Evolutionary conservation across 2,113 vertebrate genomes (phyloP), one percentile per base, ranked within the genome.

Genomic region (Syngnathus scovelli): DNA sequence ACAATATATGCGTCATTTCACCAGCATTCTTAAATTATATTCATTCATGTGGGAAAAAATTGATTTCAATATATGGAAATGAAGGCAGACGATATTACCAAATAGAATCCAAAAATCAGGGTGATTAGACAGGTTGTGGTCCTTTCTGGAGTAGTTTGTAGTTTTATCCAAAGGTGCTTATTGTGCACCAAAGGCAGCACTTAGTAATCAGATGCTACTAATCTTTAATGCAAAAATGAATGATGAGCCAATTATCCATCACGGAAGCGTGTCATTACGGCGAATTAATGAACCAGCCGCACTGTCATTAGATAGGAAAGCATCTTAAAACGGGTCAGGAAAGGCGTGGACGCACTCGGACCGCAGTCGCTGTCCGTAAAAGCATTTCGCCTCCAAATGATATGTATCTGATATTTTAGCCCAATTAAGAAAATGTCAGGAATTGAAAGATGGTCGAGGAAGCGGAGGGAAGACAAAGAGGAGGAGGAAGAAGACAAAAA

Each of bases 401-500:
- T 18, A 13, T 58, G 13, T 18, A n/a, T 19, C n/a, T 38, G 38
- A 13, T 83, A 77, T 85, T 58, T 88, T 85, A 83, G 49, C 52
- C 67, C 76, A 75, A 81, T 83, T 81, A 83, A 46, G 33, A 84
- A 61, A 54, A 60, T 59, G 64, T 33, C 27, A 39, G 64, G n/a
- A 38, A 60, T 70, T 38, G 27, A 23, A 21, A 18, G 36, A 48
- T 1, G 41, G 27, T 39, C 18, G 16, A 48, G 43, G 65, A 43
- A 27, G 3, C 0, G 60, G 39, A 37, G 66, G 33, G 27, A 51
- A 43, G 23, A 67, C 15, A 66, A 49, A 66, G 38, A 46, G 61
- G 56, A 56, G 66, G 12, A 69, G 23, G 39, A 63, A 43, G 61
- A 52, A 61, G 64, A n/a, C 10, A 51, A 70, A 72, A 69, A 67